Conservation (phyloP, 2,113 vertebrate genomes). For the Erinaceus europaeus region DNA sequence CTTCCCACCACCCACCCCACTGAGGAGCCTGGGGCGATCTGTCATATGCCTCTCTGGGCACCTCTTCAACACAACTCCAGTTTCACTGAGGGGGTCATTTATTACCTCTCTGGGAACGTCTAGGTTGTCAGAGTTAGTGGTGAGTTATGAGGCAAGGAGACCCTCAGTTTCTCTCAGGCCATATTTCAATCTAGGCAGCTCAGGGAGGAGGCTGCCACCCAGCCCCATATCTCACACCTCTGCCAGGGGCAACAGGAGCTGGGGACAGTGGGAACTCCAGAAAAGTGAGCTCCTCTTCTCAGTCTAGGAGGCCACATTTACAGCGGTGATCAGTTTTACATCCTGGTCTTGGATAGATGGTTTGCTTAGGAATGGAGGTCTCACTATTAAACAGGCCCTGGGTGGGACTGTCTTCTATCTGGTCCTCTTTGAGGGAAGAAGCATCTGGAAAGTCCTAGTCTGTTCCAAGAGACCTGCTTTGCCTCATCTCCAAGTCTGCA, state of each 20-base stretch:
- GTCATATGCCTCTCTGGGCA: not conserved
- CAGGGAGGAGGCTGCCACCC: not conserved
- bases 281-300: accelerated
- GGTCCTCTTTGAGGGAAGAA: not conserved
- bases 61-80: not conserved
- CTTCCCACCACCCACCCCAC: not conserved
- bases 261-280: too few relatives aligned
- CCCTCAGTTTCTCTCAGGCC: conserved; percentile 30
- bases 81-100: conserved; percentile 39
- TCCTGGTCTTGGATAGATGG: not conserved
- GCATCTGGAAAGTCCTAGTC: not conserved
- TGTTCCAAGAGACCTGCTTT: not conserved
- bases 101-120: conserved; percentile 61
- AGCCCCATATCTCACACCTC: not conserved
- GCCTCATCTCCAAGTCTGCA: not conserved
- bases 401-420: not conserved
- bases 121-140: conserved; percentile 37
- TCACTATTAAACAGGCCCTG: not conserved
- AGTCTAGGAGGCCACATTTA: not conserved
- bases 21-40: not conserved
- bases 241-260: not conserved
- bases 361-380: too few relatives aligned
- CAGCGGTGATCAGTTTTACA: accelerated
- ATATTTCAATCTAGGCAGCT: conserved; percentile 49
- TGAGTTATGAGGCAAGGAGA: conserved; percentile 56